Base-by-base conservation (phyloP, 2,888 invertebrate genomes). In the Volucella inflata region DNA sequence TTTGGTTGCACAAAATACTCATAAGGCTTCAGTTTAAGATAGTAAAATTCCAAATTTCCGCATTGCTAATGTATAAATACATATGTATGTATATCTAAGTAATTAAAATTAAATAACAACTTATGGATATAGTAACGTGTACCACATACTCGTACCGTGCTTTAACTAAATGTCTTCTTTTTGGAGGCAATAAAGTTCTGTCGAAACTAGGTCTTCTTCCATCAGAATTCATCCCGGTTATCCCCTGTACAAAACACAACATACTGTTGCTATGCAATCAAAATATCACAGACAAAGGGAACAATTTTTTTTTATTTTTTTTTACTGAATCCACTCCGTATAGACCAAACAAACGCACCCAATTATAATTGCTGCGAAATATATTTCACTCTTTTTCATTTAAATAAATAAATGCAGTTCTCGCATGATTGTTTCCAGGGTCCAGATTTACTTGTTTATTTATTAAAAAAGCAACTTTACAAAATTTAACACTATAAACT, bases 211-310 rank as follows among this genome's bases (percentile, higher is more conserved):
- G 72, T 68, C 87, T 87, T 70, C 88, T 81, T 72, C 87, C 83
- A 14, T 80, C 83, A 57, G 88, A 70, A 75, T 85, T 87, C 82
- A 87, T 85, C 17, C 87, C 84, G 75, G 88, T 80, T 48, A 88
- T 88, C 71, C 88, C 88, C 87, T 88, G 88, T 30, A 88, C 88
- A 81, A 88, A 88, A 81, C 88, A 88, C 83, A 88, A 80, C 88
- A 88, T 88, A 67, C 75, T 87, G 74, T 77, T 82, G 65, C 82
- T 87, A 78, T 87, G 85, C 85, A 85, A 81, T 77, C 76, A 83
- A 21, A 14, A 40, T 16, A 67, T 21, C 70, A 70, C 79, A 83
- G 38, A 36, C n/a, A 64, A 62, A 10, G 11, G 4, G 11, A 53
- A 17, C 16, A 10, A 38, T 17, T 30, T 50, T 21, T 46, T n/a